Conservation (phyloP, 2,888 invertebrate species). For the Tenodera sinensis region DNA sequence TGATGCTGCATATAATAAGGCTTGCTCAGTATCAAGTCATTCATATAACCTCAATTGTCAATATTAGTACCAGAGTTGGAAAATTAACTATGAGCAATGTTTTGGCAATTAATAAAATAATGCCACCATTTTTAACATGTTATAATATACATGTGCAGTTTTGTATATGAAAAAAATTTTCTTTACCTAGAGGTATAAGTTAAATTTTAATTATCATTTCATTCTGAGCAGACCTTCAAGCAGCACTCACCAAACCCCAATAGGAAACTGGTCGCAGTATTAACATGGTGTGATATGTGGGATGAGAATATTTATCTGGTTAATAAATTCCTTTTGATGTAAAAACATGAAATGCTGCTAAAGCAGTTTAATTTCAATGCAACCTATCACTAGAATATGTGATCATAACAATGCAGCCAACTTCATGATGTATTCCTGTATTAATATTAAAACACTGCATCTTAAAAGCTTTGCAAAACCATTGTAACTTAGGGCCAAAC, state of each 20-base stretch:
- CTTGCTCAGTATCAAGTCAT: neutral
- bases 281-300: neutral
- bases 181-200: neutral
- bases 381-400: neutral
- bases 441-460: neutral
- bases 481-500: neutral
- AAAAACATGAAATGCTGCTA: neutral
- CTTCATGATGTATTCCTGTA: neutral
- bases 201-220: neutral
- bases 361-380: neutral
- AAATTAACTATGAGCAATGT: no score
- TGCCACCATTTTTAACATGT: neutral
- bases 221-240: neutral
- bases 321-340: neutral
- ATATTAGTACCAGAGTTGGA: no score
- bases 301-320: neutral
- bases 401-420: neutral
- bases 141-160: neutral
- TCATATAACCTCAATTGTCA: neutral
- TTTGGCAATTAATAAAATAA: no score
- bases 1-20: neutral
- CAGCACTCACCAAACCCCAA: neutral
- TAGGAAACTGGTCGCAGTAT: neutral
- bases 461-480: neutral
- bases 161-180: neutral